Percentiles rank a stretch among this genome's conserved stretches.
Conservation (phyloP, 1,140 invertebrate species). For the Grapholita molesta region DNA sequence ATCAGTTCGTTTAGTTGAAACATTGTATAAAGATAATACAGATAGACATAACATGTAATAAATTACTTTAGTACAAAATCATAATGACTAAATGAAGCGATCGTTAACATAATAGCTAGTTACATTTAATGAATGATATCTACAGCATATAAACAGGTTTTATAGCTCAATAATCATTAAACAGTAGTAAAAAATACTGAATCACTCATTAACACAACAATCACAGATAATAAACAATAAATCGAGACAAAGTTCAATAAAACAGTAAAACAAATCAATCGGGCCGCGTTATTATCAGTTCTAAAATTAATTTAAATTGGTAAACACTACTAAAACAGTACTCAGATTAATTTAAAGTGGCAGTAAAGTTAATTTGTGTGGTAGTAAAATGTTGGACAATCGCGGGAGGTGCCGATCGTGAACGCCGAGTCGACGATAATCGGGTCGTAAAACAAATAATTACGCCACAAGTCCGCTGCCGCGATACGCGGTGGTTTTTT, state of each 20-base stretch:
- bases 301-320: constrained; percentile 13
- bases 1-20: too few species aligned
- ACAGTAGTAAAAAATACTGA: background rate
- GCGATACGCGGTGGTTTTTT: constrained; percentile 19
- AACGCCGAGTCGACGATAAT: constrained; percentile 70
- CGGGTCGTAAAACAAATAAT: constrained; percentile 73
- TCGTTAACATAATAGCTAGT: background rate
- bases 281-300: background rate
- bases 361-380: constrained; percentile 28
- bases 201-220: background rate
- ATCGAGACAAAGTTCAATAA: constrained; percentile 11
- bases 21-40: background rate
- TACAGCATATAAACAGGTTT: background rate
- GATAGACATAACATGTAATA: background rate
- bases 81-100: constrained; percentile 1
- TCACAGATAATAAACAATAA: constrained; percentile 7
- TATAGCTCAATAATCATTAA: constrained; percentile 9
- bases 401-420: constrained; percentile 66
- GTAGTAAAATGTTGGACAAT: constrained; percentile 39
- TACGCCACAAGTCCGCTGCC: constrained; percentile 36
- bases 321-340: background rate
- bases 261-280: background rate
- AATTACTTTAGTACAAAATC: background rate
- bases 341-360: constrained; percentile 57
- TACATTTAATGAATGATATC: too few species aligned